Conservation (phyloP, 2,888 invertebrate species). For the Drosophila yooni region DNA sequence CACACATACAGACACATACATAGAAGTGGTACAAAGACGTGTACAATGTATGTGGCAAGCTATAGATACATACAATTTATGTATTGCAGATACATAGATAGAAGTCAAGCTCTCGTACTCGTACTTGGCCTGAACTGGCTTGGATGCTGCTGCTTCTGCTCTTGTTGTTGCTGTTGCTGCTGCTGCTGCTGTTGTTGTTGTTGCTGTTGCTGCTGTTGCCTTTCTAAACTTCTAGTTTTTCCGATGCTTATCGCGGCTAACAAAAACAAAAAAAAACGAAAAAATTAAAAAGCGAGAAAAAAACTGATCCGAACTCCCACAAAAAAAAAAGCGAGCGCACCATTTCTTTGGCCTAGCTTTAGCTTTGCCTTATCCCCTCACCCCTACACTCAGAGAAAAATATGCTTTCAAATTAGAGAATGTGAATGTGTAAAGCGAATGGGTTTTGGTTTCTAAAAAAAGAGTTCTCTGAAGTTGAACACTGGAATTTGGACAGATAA, state of each 20-base stretch:
- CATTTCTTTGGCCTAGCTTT: constrained; percentile 68
- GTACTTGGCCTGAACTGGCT: constrained; percentile 40
- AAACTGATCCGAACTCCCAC: constrained; percentile 71
- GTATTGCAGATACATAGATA: constrained; percentile 78
- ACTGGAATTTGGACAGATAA: not conserved
- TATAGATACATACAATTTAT: constrained; percentile 78
- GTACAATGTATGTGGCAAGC: constrained; percentile 56
- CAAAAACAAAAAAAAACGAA: constrained; percentile 15
- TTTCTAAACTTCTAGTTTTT: constrained; percentile 77
- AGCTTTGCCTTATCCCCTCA: constrained; percentile 16
- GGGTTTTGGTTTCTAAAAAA: not conserved
- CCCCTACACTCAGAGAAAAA: not conserved
- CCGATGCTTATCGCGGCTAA: constrained; percentile 72
- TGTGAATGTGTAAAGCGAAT: not conserved
- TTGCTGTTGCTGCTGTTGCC: constrained; percentile 57
- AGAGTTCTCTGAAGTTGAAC: not conserved
- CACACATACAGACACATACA: constrained; percentile 2
- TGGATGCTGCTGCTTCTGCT: constrained; percentile 60
- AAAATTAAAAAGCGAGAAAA: constrained; percentile 28
- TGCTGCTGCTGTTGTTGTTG: not conserved
- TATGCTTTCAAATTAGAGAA: not conserved
- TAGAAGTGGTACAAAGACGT: constrained; percentile 11
- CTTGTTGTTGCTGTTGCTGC: constrained; percentile 38
- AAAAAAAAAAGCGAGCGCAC: constrained; percentile 39
- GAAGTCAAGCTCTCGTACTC: constrained; percentile 34